phyloP scores from a whole-genome alignment of 2,113 vertebrate genomes.

The Oryzias javanicus region DNA sequence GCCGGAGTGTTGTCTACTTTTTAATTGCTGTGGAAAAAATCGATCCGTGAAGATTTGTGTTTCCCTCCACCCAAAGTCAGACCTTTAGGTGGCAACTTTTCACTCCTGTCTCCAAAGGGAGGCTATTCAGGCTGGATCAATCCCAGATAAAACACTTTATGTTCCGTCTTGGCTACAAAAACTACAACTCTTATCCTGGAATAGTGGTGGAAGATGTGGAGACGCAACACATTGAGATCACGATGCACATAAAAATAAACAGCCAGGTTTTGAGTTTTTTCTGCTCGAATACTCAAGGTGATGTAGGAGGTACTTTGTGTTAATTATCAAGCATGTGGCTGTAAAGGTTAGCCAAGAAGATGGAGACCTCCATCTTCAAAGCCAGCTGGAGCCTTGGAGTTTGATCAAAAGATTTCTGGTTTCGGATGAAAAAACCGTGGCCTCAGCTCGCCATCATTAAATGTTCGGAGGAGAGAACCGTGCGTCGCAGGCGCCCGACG shows the following conservation, averaged over 20 bases:
- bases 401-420: conserved; percentile 55
- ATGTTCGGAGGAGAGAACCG: background rate
- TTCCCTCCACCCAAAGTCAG: background rate
- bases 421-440: conserved; percentile 49
- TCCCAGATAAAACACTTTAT: no score
- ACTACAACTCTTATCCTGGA: no score
- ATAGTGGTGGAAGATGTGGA: no score
- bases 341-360: conserved; percentile 62
- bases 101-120: no score
- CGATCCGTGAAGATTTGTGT: conserved; percentile 6
- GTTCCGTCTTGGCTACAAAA: no score
- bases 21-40: background rate
- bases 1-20: background rate
- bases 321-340: conserved; percentile 57
- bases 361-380: conserved; percentile 59
- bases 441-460: conserved; percentile 21
- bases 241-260: conserved; percentile 13
- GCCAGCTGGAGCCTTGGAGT: conserved; percentile 66
- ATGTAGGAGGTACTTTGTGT: conserved; percentile 37
- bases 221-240: conserved; percentile 1
- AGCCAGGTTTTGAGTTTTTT: conserved; percentile 4
- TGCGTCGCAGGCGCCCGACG: conserved; percentile 20
- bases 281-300: conserved; percentile 15
- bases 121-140: conserved; percentile 4
- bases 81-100: no score